These are phyloP conservation scores for Schmidtea mediterranea DNA, from an alignment of 1,140 invertebrate genomes.

Conservation along the genomic window DNA sequence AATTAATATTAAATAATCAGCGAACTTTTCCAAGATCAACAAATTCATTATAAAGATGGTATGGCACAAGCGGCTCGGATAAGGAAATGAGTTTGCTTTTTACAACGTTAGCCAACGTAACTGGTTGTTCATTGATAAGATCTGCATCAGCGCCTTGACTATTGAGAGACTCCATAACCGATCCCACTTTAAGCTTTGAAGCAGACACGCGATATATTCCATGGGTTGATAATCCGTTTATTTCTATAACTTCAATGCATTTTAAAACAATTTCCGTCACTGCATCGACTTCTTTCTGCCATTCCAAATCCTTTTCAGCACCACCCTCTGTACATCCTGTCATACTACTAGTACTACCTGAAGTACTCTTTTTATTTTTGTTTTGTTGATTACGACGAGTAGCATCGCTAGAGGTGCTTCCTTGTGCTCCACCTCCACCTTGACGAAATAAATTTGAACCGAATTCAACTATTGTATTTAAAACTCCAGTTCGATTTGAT, in stretches of 20 bases:
- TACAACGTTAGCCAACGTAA: background rate
- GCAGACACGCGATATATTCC: slow-evolving; percentile 1
- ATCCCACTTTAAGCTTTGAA: background rate
- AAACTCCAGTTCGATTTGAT: background rate
- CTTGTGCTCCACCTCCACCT: no score
- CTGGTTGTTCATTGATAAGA: background rate
- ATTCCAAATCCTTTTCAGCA: no score
- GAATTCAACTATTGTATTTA: slow-evolving; percentile 1
- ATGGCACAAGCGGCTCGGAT: slow-evolving; percentile 1
- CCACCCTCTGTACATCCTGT: no score
- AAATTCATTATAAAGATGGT: background rate
- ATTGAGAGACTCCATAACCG: background rate
- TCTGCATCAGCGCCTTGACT: background rate
- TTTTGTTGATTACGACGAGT: no score
- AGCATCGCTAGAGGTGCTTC: no score
- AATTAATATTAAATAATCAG: background rate
- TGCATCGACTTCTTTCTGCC: no score
- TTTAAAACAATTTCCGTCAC: no score
- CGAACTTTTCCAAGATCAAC: background rate
- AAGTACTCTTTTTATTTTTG: no score
- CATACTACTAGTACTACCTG: no score
- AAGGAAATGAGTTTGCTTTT: slow-evolving; percentile 1
- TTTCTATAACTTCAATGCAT: no score
- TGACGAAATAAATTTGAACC: slow-evolving; percentile 3
- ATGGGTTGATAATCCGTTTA: background rate